Evolutionary conservation across 2,888 invertebrate species (phyloP).

Genomic region (Sinohyriopsis cumingii): DNA sequence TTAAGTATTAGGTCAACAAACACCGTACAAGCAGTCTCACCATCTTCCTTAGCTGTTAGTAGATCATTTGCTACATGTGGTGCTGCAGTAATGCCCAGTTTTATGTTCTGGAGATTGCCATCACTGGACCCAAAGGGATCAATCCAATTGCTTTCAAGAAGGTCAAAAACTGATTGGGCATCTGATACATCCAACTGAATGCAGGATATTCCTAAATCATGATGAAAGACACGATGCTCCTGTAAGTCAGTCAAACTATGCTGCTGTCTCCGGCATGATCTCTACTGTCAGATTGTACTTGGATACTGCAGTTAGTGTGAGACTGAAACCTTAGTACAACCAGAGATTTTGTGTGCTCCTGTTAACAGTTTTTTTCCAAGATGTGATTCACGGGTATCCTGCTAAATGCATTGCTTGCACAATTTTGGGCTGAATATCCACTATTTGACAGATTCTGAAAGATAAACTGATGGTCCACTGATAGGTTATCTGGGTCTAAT

Average conservation of each 20-base stretch:
- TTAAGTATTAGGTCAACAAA: no score
- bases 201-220: conserved; percentile 2
- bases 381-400: conserved; percentile 35
- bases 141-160: conserved; percentile 22
- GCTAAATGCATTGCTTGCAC: conserved; percentile 30
- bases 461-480: background rate
- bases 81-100: conserved; percentile 7
- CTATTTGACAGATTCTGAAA: conserved; percentile 18
- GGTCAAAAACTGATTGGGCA: conserved; percentile 5
- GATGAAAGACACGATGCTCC: background rate
- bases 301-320: conserved; percentile 26
- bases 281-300: conserved; percentile 34
- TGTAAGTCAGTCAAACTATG: conserved; percentile 3
- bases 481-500: no score
- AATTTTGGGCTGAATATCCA: conserved; percentile 31
- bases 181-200: conserved; percentile 7
- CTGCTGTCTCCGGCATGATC: conserved; percentile 14
- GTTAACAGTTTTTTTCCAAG: conserved; percentile 28
- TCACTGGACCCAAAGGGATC: conserved; percentile 18
- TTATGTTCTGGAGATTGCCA: conserved; percentile 14
- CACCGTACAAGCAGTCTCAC: background rate
- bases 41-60: conserved; percentile 8
- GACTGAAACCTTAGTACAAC: conserved; percentile 33
- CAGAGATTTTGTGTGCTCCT: conserved; percentile 35
- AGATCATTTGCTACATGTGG: conserved; percentile 13